Conservation (phyloP, 2,113 vertebrate genomes). For the Rostratula benghalensis region DNA sequence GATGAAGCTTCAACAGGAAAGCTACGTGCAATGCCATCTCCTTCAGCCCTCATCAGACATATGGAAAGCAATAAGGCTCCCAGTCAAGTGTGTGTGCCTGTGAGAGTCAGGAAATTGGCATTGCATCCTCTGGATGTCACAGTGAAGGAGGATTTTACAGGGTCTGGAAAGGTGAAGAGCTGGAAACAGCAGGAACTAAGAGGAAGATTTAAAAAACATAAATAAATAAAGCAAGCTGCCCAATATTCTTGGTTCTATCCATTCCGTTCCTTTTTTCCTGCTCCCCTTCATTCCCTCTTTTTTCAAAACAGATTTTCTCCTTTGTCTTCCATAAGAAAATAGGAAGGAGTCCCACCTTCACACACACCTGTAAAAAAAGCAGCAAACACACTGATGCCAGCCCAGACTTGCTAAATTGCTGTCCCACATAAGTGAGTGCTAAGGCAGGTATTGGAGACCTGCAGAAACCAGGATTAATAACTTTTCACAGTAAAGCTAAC, state of each 20-base stretch:
- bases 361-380: background rate
- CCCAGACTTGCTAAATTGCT: background rate
- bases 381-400: background rate
- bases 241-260: background rate
- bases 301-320: background rate
- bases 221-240: background rate
- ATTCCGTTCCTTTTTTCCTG: background rate
- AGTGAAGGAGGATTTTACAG: background rate
- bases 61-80: background rate
- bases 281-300: background rate
- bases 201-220: background rate
- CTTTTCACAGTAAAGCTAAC: background rate
- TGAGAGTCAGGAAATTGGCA: background rate
- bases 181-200: background rate
- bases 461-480: background rate
- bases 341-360: background rate
- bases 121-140: background rate
- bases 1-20: conserved; percentile 51
- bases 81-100: background rate
- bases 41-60: background rate
- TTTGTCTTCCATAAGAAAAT: background rate
- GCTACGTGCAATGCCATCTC: background rate
- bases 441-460: background rate
- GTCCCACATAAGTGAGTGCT: background rate
- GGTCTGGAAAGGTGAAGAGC: background rate